Percentiles rank a stretch among this genome's conserved stretches.
These are phyloP conservation scores for Ricordea florida DNA, from an alignment of 92 coral and sea anemone genomes.

Conservation along the genomic window DNA sequence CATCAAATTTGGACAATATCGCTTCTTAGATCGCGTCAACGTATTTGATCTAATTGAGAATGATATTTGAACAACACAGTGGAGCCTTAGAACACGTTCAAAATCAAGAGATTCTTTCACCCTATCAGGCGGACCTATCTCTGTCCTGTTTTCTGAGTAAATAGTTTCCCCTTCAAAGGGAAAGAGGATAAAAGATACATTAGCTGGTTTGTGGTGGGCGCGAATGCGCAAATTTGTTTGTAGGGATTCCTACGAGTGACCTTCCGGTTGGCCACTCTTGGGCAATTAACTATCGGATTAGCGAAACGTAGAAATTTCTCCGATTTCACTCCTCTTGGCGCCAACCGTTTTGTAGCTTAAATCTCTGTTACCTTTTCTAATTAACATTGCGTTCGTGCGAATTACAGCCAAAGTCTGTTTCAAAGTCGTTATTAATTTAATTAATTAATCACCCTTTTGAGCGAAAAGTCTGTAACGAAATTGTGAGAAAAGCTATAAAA, in stretches of 20 bases:
- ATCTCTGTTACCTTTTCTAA: neutral
- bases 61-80: neutral
- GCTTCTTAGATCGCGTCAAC: neutral
- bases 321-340: neutral
- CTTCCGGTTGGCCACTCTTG: constrained; percentile 19
- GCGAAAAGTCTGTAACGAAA: too few relatives aligned
- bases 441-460: neutral
- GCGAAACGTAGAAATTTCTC: neutral
- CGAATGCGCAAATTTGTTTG: constrained; percentile 41
- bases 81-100: neutral
- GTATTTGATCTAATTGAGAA: neutral
- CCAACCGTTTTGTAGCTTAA: neutral
- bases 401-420: neutral
- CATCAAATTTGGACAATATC: neutral
- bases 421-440: constrained; percentile 2
- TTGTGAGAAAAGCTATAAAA: too few relatives aligned
- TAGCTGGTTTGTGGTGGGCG: constrained; percentile 48
- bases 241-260: constrained; percentile 5
- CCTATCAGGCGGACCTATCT: constrained; percentile 7
- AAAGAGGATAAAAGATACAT: constrained; percentile 43
- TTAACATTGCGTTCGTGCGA: too few relatives aligned
- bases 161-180: constrained; percentile 25
- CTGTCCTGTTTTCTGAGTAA: constrained; percentile 20
- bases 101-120: neutral
- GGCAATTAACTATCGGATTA: neutral